Evolutionary conservation across 2,888 invertebrate species (phyloP), one percentile per base, ranked within the genome.

Genomic region (Spilosoma lubricipeda): DNA sequence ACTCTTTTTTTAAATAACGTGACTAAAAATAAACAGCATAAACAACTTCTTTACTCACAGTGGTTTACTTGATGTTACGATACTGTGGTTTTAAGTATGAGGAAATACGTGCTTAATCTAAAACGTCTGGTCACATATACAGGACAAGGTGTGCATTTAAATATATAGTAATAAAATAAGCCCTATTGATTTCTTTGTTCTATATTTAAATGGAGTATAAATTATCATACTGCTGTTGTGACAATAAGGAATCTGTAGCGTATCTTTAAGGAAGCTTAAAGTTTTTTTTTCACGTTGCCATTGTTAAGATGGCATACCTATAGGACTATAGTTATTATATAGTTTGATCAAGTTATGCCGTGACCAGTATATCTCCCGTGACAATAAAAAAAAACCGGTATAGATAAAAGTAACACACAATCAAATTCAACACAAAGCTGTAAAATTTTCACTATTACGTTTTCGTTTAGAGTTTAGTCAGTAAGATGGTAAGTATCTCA

Each of bases 61-160:
- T 23, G 23, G 8, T 27, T 59, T 59, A 27, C 59, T 63, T 63
- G 63, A 63, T 63, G 30, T 30, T 15, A 65, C 36, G 11, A 23
- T 65, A 36, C 33, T 2, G 23, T 8, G 9, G n/a, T 59, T 59
- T 70, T 59, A 64, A 23, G 27, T 33, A 64, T 67, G 45, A 76
- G 82, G 82, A 82, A 80, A 68, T 69, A 72, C 56, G 59, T 15
- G 11, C 56, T n/a, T 52, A 30, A 69, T 77, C 65, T 71, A 66
- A 71, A 67, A 33, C 7, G 27, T 1, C 67, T 33, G 23, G 36
- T 48, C 84, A 82, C 84, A 79, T 77, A 76, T 74, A 79, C 70
- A 71, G 33, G 20, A 78, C 84, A 74, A 74, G 75, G 73, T 80
- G 77, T 80, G 73, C 23, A 75, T 83, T 80, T 74, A 66, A 80